Evolutionary conservation across 2,797 vertebrate genomes (phyloP).

Genomic region (Poeciliopsis gracilis): DNA sequence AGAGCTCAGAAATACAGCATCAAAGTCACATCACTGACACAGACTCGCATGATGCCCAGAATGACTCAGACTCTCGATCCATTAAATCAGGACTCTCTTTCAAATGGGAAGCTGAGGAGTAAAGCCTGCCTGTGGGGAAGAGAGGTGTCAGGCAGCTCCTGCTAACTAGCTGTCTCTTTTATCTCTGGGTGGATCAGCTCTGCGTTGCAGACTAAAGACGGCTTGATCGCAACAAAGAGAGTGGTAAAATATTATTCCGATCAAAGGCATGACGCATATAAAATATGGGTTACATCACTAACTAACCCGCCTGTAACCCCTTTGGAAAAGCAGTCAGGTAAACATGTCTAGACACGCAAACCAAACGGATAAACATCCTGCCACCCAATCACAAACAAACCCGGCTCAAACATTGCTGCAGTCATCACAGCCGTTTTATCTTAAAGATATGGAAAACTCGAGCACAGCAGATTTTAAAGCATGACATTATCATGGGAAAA

Average conservation of each 20-base stretch:
- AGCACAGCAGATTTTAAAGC: conserved; percentile 64
- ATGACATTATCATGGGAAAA: conserved; percentile 65
- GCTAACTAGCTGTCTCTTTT: conserved; percentile 59
- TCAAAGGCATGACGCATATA: conserved; percentile 7
- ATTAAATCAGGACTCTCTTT: conserved; percentile 51
- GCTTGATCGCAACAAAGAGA: conserved; percentile 40
- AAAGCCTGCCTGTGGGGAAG: conserved; percentile 47
- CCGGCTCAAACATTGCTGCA: conserved; percentile 48
- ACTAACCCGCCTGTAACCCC: conserved; percentile 21
- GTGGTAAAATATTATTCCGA: conserved; percentile 24
- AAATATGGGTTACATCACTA: conserved; percentile 2
- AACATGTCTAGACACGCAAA: conserved; percentile 1
- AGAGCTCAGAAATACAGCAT: conserved; percentile 26
- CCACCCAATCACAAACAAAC: conserved; percentile 11
- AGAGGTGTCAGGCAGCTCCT: conserved; percentile 55
- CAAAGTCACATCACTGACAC: conserved; percentile 40
- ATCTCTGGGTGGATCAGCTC: conserved; percentile 57
- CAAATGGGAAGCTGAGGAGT: conserved; percentile 47
- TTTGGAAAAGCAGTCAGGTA: conserved; percentile 36
- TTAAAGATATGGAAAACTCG: conserved; percentile 64
- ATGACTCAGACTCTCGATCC: conserved; percentile 54
- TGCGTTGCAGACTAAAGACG: conserved; percentile 43
- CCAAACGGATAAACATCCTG: conserved; percentile 36
- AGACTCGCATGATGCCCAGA: conserved; percentile 45
- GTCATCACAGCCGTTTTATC: conserved; percentile 48